A percentile compares a stretch with the other conserved stretches of the same genome.
phyloP scores from a whole-genome alignment of 2,888 invertebrate species.

The Tetanocera ferruginea region DNA sequence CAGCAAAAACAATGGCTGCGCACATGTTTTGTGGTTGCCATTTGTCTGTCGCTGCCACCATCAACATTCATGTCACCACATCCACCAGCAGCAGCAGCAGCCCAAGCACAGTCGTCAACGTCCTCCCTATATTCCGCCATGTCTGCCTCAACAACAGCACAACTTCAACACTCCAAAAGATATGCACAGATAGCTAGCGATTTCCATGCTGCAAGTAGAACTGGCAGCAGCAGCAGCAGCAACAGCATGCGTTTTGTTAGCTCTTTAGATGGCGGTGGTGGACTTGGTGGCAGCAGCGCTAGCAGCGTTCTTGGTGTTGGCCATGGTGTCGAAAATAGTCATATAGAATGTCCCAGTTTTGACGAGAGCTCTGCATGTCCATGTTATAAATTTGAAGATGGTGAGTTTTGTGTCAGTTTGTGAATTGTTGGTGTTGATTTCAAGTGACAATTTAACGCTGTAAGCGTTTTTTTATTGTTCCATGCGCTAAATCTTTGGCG shows the following conservation, averaged over 20 bases:
- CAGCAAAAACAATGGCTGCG: conserved; percentile 55
- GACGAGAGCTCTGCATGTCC: conserved; percentile 87
- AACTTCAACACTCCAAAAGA: conserved; percentile 29
- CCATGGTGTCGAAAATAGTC: conserved; percentile 46
- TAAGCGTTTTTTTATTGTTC: not conserved
- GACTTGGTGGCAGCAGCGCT: not conserved
- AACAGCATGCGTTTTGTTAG: conserved; percentile 45
- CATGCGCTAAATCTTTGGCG: not conserved
- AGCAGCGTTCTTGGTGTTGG: conserved; percentile 42
- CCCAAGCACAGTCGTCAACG: conserved; percentile 40
- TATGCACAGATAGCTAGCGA: conserved; percentile 37
- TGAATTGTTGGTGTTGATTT: not conserved
- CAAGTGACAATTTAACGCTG: not conserved
- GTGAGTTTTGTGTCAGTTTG: conserved; percentile 66
- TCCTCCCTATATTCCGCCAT: conserved; percentile 13
- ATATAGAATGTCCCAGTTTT: conserved; percentile 78
- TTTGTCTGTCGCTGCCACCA: conserved; percentile 58
- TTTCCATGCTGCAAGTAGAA: conserved; percentile 34
- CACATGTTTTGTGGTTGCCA: conserved; percentile 61
- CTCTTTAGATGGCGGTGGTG: conserved; percentile 37
- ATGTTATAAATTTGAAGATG: conserved; percentile 93
- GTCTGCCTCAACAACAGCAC: conserved; percentile 30
- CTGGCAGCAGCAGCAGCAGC: conserved; percentile 39
- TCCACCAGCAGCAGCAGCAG: conserved; percentile 48
- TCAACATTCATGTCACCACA: conserved; percentile 56